Conservation (phyloP, 2,113 vertebrate genomes). For the Lanius collurio region DNA sequence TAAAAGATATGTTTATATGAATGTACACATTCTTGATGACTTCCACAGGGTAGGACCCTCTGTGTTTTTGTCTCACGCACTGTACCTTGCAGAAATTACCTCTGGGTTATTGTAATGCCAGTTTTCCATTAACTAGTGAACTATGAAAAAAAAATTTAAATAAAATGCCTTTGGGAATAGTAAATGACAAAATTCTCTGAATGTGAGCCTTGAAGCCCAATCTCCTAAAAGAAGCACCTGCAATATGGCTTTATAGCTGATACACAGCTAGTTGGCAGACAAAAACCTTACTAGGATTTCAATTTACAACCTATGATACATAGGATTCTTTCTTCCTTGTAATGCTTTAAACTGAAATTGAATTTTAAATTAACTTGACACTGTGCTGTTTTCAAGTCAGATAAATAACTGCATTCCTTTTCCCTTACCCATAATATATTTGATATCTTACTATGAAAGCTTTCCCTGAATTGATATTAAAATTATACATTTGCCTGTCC, state of each 20-base stretch:
- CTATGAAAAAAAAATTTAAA: neutral
- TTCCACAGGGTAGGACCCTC: neutral
- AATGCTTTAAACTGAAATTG: constrained; percentile 56
- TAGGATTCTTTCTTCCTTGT: constrained; percentile 17
- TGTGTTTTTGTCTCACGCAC: neutral
- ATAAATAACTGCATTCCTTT: constrained; percentile 28
- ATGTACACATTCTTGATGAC: neutral
- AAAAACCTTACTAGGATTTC: constrained; percentile 45
- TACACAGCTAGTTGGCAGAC: neutral
- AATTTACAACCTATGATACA: constrained; percentile 24
- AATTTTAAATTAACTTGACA: constrained; percentile 66
- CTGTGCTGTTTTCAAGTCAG: constrained; percentile 49
- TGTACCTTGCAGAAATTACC: neutral
- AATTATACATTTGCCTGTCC: neutral
- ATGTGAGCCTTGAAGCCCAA: neutral
- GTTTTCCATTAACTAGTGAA: neutral
- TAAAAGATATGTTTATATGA: neutral
- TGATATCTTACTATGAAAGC: constrained; percentile 11
- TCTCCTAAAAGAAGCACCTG: constrained; percentile 17
- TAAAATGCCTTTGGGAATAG: neutral
- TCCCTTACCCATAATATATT: neutral
- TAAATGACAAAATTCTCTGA: constrained; percentile 2
- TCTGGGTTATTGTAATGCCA: neutral
- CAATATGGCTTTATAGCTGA: constrained; percentile 11
- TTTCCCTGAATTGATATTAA: constrained; percentile 16